A percentile compares a stretch with the other conserved stretches of the same genome.
These are phyloP conservation scores for Pararge aegeria DNA, from an alignment of 1,140 invertebrate species.

Conservation along the genomic window DNA sequence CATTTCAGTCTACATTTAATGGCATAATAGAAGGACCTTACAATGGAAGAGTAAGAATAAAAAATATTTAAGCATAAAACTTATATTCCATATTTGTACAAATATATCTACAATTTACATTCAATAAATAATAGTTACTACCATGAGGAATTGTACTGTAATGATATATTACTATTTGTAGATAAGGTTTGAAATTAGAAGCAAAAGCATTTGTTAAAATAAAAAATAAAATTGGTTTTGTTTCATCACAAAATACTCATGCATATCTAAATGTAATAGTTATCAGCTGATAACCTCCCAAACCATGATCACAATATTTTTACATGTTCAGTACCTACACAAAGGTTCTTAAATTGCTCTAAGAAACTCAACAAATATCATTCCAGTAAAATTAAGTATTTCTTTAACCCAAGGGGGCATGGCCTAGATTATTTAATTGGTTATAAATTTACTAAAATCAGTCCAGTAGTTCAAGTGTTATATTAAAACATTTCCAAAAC, in stretches of 20 bases:
- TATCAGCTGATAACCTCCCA: too few species aligned
- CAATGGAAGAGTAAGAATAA: background rate
- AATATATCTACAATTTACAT: conserved; percentile 30
- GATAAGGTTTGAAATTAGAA: too few species aligned
- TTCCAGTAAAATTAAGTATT: too few species aligned
- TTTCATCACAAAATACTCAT: too few species aligned
- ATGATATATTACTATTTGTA: background rate
- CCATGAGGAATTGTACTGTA: conserved; percentile 13
- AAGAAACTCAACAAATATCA: too few species aligned
- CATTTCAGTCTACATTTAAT: too few species aligned
- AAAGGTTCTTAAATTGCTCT: too few species aligned
- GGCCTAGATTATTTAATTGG: too few species aligned
- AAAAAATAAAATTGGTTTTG: background rate
- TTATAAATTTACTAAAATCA: background rate
- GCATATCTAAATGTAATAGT: too few species aligned
- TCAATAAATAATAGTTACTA: conserved; percentile 23
- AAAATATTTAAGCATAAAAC: conserved; percentile 20
- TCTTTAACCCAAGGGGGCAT: too few species aligned
- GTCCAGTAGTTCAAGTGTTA: background rate
- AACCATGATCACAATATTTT: too few species aligned
- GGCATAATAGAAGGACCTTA: background rate
- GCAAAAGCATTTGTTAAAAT: background rate
- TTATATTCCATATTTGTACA: conserved; percentile 27
- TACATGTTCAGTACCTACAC: too few species aligned
- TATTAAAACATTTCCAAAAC: background rate